Percentiles rank a stretch among this genome's conserved stretches.
Evolutionary conservation across 2,113 vertebrate genomes (phyloP).

Genomic region (Psittacula cyanocephala): DNA sequence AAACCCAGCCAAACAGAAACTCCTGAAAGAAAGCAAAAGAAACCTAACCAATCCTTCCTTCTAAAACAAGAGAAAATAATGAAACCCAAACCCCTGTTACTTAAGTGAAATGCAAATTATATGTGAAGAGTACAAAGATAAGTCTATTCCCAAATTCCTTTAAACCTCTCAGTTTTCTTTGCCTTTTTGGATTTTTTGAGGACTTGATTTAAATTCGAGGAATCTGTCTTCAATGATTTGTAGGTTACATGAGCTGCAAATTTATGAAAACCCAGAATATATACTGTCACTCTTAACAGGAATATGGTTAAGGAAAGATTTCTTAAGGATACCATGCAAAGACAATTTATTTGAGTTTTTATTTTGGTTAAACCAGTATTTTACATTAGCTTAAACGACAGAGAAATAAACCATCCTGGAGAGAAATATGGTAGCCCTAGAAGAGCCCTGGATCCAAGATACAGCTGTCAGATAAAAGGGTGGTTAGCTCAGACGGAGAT

Average conservation of each 20-base stretch:
- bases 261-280: neutral
- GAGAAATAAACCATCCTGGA: neutral
- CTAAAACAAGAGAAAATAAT: neutral
- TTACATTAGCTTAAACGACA: neutral
- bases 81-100: rapidly evolving
- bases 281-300: neutral
- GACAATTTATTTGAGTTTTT: neutral
- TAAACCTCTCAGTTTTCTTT: neutral
- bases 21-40: neutral
- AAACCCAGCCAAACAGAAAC: neutral
- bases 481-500: neutral
- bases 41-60: neutral
- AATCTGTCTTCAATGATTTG: neutral
- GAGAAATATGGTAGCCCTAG: neutral
- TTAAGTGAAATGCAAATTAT: neutral
- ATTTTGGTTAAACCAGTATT: neutral
- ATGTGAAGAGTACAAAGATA: neutral
- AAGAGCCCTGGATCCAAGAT: neutral
- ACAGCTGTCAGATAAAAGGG: neutral
- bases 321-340: neutral
- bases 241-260: neutral
- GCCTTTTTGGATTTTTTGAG: neutral
- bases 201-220: neutral
- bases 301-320: neutral
- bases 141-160: neutral